Evolutionary conservation across 2,888 invertebrate genomes (phyloP).

Genomic region (Pollenia griseotomentosa): DNA sequence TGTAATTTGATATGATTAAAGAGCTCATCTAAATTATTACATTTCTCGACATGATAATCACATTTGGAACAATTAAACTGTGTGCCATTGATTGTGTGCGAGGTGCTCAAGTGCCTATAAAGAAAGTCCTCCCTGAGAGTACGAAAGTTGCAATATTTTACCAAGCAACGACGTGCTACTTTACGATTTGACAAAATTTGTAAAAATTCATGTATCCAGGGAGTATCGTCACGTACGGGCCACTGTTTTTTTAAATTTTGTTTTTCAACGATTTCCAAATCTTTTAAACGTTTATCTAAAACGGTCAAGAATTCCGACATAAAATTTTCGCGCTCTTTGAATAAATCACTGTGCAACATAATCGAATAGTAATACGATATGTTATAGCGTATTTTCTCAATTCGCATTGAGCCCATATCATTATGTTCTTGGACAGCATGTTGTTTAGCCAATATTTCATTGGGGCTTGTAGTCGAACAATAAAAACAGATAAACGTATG

Average conservation of each 20-base stretch:
- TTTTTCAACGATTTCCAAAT: slow-evolving; percentile 44
- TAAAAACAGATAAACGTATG: slow-evolving; percentile 74
- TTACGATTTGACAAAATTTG: slow-evolving; percentile 33
- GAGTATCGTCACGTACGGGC: slow-evolving; percentile 46
- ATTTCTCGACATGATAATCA: slow-evolving; percentile 35
- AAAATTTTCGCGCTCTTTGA: slow-evolving; percentile 62
- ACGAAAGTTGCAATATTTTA: slow-evolving; percentile 60
- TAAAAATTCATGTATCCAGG: slow-evolving; percentile 72
- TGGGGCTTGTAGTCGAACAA: slow-evolving; percentile 66
- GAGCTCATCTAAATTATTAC: slow-evolving; percentile 64
- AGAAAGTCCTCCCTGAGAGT: slow-evolving; percentile 53
- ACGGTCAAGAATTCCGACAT: slow-evolving; percentile 52
- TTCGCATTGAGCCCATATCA: slow-evolving; percentile 42
- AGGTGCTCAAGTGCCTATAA: slow-evolving; percentile 58
- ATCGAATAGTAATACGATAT: slow-evolving; percentile 72
- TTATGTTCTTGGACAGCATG: slow-evolving; percentile 61
- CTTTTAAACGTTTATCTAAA: slow-evolving; percentile 64
- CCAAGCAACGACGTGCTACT: slow-evolving; percentile 62
- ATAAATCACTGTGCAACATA: slow-evolving; percentile 45
- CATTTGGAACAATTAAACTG: slow-evolving; percentile 72
- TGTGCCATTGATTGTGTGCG: slow-evolving; percentile 32
- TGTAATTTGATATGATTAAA: slow-evolving; percentile 72
- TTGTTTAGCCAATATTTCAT: slow-evolving; percentile 18
- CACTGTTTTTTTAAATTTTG: slow-evolving; percentile 64
- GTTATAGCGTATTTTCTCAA: slow-evolving; percentile 68